Evolutionary conservation across 2,113 vertebrate species (phyloP), one percentile per base, ranked within the genome.

Genomic region (Butorides virescens): DNA sequence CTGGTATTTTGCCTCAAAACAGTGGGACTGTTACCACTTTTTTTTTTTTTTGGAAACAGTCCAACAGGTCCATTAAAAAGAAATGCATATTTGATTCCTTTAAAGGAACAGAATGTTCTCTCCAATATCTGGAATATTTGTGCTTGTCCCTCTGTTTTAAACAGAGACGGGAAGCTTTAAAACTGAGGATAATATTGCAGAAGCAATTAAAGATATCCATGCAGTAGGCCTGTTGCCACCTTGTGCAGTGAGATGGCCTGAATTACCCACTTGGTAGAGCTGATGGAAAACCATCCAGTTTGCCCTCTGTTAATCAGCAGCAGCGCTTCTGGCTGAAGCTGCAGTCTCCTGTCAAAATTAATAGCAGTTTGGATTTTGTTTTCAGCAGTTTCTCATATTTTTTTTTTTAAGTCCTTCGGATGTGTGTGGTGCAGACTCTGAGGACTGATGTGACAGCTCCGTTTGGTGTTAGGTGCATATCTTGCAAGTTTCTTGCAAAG

Each of bases 61-160:
- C 95, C 94, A 97, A 36, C 59, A 91, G 86, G 66, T 90, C 87
- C 87, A 94, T 95, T 94, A 85, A 90, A 93, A 95, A 76, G 80
- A 82, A 82, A 55, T 34, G 47, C 6, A 10, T 63, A 56, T 72
- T 87, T 65, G 49, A 55, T 78, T 73, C n/a, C 14, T 79, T 93
- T 76, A 79, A 86, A 72, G 83, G 66, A 92, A 79, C 77, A 66
- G 16, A 42, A 53, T 34, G 77, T 91, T 89, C 86, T 85, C 23
- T 82, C 12, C 53, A 13, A 12, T 86, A 76, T 81, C 63, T 66
- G 71, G 66, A 82, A 49, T 91, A 78, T 36, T 73, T 83, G 62
- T 66, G 42, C 50, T 62, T 63, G 21, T 58, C 55, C 7, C 58
- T 91, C 23, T 88, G 1, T 68, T 73, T 90, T 63, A 46, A 91